Evolutionary conservation across 2,888 invertebrate genomes (phyloP), one percentile per base, ranked within the genome.

Genomic region (Luperina nickerlii): DNA sequence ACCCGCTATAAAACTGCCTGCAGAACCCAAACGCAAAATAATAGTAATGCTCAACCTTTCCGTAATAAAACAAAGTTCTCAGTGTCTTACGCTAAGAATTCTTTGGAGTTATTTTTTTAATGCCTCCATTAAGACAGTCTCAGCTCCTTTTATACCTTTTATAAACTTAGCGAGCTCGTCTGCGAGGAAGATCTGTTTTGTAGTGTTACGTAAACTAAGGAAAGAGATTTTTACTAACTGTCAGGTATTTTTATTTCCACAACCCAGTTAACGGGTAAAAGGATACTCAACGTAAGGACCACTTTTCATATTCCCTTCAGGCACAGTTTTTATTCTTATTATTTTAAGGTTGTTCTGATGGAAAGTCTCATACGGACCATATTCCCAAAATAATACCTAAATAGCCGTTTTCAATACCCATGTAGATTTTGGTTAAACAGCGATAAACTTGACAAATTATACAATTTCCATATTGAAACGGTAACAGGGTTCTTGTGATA

Each of bases 401-500:
- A 79, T 38, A n/a, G 1, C 63, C 27, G 54, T 79, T 72, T 81
- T 9, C 79, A 65, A 48, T 76, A 66, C 3, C 13, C n/a, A 74
- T 48, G 38, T 51, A 20, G 54, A 27, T 24, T 70, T 38, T 8
- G 57, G 57, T 73, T 66, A 57, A 79, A 81, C 63, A 79, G 77
- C 77, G 54, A 83, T 85, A 80, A 76, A 74, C 70, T 48, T 79
- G 81, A 85, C 81, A 86, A 75, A 75, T 76, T 80, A 80, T 48
- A 69, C 72, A 62, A 84, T 84, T 83, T 80, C 75, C 82, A 76
- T 85, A 82, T 78, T 73, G 70, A 67, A 75, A 67, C 57, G 77
- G 82, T 86, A 72, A 82, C 79, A 79, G 11, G 68, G 89, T 83
- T 82, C 82, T 51, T 54, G 66, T 76, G 69, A 86, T 63, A 72